Evolutionary conservation across 23 tunicate species (phyloP), one percentile per base, ranked within the genome.

Genomic region (Styela plicata): DNA sequence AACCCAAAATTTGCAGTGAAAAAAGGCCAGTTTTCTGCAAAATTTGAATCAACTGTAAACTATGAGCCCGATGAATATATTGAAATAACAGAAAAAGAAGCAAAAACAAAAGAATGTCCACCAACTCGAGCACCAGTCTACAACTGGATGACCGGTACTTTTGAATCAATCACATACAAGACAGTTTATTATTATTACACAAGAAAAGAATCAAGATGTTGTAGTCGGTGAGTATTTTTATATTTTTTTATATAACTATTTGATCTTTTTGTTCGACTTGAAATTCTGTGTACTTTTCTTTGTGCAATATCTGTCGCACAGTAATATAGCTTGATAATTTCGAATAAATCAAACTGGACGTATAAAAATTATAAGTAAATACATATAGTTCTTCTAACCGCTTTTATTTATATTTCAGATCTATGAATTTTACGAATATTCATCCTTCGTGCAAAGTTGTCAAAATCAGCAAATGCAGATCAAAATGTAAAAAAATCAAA

Each of bases 381-480:
- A n/a, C n/a, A n/a, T n/a, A n/a, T n/a, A n/a, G n/a, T n/a, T n/a
- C n/a, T n/a, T n/a, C n/a, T n/a, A n/a, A n/a, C n/a, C n/a, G n/a
- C n/a, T n/a, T n/a, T n/a, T n/a, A n/a, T n/a, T n/a, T 61, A 25
- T 66, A 66, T 66, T 28, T 17, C 81, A 76, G 81, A 2, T 52
- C 17, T 16, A 1, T 76, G 81, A 36, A 28, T 1, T 76, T 33
- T 53, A 23, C 66, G 0, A 25, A 33, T 23, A 70, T 76, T 20
- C 81, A 76, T 44, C 81, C 65, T 1, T 76, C 66, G 0, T 76
- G 81, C 65, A 76, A 76, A 53, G 81, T 76, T 29, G 52, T 44
- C n/a, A 44, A 21, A 24, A 44, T 24, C 64, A 57, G 66, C 1
- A 52, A 76, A 53, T 76, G 81, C 31, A 24, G 33, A 27, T 52